These are phyloP conservation scores for Blastomussa wellsi DNA, from an alignment of 92 coral and sea anemone species.

Conservation along the genomic window DNA sequence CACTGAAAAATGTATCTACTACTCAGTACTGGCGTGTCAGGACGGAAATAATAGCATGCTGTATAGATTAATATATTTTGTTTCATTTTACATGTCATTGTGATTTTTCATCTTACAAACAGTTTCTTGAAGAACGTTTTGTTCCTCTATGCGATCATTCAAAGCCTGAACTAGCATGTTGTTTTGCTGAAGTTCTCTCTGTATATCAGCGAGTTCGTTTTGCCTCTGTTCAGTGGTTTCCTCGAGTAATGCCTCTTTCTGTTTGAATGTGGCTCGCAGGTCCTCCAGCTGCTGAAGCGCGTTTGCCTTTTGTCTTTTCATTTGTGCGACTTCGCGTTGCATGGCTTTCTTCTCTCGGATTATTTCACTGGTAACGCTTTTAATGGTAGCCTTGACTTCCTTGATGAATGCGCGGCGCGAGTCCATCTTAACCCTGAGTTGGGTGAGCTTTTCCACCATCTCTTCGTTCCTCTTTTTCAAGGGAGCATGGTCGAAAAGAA, in stretches of 20 bases:
- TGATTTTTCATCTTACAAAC: background rate
- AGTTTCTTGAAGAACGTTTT: background rate
- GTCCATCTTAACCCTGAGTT: conserved; percentile 1
- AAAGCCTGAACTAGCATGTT: background rate
- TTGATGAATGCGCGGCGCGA: background rate
- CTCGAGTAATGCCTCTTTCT: conserved; percentile 8
- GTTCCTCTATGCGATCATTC: background rate
- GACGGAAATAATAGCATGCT: background rate
- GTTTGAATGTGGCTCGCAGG: conserved; percentile 13
- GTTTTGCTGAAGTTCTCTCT: conserved; percentile 2
- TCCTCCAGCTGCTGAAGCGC: conserved; percentile 3
- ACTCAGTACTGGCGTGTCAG: background rate
- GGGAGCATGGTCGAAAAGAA: background rate
- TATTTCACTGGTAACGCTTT: conserved; percentile 16
- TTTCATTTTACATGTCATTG: background rate
- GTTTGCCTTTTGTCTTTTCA: conserved; percentile 19
- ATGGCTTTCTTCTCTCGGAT: conserved; percentile 35
- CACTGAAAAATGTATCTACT: no score
- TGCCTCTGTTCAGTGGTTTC: conserved; percentile 19
- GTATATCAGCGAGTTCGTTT: background rate
- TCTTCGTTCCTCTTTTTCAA: conserved; percentile 14
- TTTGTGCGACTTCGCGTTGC: conserved; percentile 26
- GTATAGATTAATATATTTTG: background rate
- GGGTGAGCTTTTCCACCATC: conserved; percentile 1
- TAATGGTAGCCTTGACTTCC: conserved; percentile 1